Conservation (phyloP, 2,888 invertebrate genomes). For the Deroplatys truncata region DNA sequence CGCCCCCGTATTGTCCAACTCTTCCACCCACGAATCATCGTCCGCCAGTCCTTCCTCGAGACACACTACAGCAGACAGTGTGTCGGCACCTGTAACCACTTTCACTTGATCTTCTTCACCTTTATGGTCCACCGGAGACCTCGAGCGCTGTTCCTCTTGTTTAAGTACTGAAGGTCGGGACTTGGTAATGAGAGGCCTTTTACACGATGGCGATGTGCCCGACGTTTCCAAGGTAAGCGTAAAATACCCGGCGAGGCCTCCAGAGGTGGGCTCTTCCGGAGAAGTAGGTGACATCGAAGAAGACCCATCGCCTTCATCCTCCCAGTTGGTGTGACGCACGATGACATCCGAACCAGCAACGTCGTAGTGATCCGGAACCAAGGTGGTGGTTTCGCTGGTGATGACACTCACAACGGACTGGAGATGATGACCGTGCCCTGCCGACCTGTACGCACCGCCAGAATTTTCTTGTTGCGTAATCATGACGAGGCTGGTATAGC, state of each 20-base stretch:
- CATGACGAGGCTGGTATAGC: slow-evolving; percentile 86
- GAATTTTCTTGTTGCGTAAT: slow-evolving; percentile 59
- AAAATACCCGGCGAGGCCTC: slow-evolving; percentile 45
- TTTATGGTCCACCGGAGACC: slow-evolving; percentile 33
- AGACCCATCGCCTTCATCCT: slow-evolving; percentile 48
- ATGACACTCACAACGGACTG: slow-evolving; percentile 64
- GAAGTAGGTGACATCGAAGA: slow-evolving; percentile 39
- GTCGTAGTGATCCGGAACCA: slow-evolving; percentile 50
- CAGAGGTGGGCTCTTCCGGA: slow-evolving; percentile 37
- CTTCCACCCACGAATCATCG: slow-evolving; percentile 90
- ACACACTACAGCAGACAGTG: slow-evolving; percentile 66
- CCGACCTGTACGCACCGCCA: background rate
- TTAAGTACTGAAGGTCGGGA: slow-evolving; percentile 29
- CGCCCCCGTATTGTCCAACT: slow-evolving; percentile 53
- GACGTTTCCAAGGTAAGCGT: slow-evolving; percentile 44
- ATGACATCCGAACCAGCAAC: slow-evolving; percentile 48
- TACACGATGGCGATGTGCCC: slow-evolving; percentile 24
- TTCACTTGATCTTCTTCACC: slow-evolving; percentile 53
- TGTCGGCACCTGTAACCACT: slow-evolving; percentile 65
- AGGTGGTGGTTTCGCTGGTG: slow-evolving; percentile 70
- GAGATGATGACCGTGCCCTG: slow-evolving; percentile 47
- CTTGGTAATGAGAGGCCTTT: slow-evolving; percentile 29
- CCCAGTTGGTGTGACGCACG: slow-evolving; percentile 63
- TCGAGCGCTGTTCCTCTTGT: background rate
- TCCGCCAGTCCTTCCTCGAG: slow-evolving; percentile 84